A percentile compares a stretch with the other conserved stretches of the same genome.
phyloP scores from a whole-genome alignment of 2,797 vertebrate species.

The Dermochelys coriacea region DNA sequence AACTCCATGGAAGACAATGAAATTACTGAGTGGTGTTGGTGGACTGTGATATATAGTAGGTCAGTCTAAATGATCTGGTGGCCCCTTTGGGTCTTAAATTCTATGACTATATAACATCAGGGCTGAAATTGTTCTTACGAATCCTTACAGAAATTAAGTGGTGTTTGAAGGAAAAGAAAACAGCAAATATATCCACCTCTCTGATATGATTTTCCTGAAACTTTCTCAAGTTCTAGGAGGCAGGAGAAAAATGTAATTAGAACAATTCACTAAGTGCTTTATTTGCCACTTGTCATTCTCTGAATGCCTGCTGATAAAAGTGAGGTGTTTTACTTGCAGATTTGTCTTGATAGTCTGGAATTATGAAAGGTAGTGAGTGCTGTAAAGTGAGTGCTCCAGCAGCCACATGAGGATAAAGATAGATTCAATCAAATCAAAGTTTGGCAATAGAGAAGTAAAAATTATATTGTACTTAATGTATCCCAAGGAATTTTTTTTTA shows the following conservation, averaged over 20 bases:
- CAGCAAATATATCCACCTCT: slow-evolving; percentile 29
- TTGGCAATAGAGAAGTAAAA: slow-evolving; percentile 74
- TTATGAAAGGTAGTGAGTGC: slow-evolving; percentile 69
- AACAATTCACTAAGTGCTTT: slow-evolving; percentile 79
- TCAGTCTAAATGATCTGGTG: neutral
- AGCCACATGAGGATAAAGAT: slow-evolving; percentile 78
- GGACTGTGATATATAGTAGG: neutral
- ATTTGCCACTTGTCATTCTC: slow-evolving; percentile 81
- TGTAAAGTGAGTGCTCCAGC: slow-evolving; percentile 73
- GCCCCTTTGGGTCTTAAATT: too few relatives aligned
- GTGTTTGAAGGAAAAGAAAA: slow-evolving; percentile 21
- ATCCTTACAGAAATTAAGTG: slow-evolving; percentile 26
- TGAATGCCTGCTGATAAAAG: slow-evolving; percentile 81
- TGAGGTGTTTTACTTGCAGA: slow-evolving; percentile 81
- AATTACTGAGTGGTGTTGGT: neutral
- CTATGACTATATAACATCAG: neutral
- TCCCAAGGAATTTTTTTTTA: slow-evolving; percentile 64
- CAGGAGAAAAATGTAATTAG: slow-evolving; percentile 78
- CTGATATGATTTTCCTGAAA: slow-evolving; percentile 53
- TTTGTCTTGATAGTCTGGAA: slow-evolving; percentile 81
- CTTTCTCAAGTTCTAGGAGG: slow-evolving; percentile 67
- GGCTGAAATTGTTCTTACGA: neutral
- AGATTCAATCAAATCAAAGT: slow-evolving; percentile 82
- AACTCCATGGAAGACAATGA: neutral
- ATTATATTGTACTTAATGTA: slow-evolving; percentile 59